Evolutionary conservation across 2,888 invertebrate species (phyloP).

Genomic region (Erebia ligea): DNA sequence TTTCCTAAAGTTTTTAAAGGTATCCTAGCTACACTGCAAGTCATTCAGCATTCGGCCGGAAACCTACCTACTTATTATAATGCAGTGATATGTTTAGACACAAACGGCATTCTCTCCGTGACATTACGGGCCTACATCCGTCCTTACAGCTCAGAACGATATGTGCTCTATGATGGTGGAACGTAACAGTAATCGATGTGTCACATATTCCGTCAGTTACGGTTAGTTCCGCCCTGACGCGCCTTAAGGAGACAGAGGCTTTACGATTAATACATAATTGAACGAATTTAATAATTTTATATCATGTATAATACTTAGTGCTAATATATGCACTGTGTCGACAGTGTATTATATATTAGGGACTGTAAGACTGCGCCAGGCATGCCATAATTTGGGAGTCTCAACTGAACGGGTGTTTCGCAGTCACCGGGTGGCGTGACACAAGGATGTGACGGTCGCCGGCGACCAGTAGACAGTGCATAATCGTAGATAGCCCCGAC

Average conservation of each 20-base stretch:
- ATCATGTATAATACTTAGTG: no score
- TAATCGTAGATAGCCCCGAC: no score
- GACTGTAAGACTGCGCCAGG: no score
- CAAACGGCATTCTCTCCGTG: constrained; percentile 5
- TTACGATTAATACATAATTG: background rate
- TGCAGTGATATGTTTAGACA: background rate
- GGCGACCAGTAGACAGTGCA: no score
- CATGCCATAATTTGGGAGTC: no score
- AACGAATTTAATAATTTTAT: no score
- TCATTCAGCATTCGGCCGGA: background rate
- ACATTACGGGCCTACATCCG: constrained; percentile 4
- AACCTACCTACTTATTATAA: background rate
- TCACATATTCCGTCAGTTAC: constrained; percentile 11
- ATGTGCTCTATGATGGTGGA: constrained; percentile 5
- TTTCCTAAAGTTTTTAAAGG: background rate
- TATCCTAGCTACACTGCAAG: background rate
- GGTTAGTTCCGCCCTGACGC: constrained; percentile 1
- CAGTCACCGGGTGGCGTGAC: no score
- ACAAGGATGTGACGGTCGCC: no score
- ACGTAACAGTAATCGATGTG: constrained; percentile 10
- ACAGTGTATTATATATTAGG: no score
- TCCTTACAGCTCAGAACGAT: background rate
- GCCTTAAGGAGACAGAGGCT: background rate
- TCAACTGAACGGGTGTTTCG: no score
- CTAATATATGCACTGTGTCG: no score